phyloP scores from a whole-genome alignment of 1,140 invertebrate genomes.

The Asobara japonica region DNA sequence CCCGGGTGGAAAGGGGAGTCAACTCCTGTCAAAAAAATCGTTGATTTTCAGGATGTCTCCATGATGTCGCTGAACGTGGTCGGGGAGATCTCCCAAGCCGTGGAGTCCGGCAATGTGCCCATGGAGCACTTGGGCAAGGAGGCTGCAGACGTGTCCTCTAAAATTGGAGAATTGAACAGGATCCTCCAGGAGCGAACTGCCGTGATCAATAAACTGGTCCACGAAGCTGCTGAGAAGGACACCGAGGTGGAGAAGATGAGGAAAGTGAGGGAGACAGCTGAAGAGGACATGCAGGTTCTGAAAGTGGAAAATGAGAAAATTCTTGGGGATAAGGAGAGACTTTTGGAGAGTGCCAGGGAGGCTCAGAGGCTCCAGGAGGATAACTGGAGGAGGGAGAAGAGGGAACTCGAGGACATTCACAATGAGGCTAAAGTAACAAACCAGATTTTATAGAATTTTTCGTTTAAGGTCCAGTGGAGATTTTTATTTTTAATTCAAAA shows the following conservation, averaged over 20 bases:
- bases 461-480: too few species aligned
- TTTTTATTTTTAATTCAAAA: too few species aligned
- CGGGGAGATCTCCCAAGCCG: neutral
- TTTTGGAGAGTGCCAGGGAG: constrained; percentile 42
- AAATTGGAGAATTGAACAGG: constrained; percentile 49
- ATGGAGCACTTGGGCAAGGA: neutral
- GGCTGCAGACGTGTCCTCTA: neutral
- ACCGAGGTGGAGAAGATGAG: constrained; percentile 41
- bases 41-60: neutral
- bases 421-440: too few species aligned
- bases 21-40: neutral
- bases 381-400: constrained; percentile 40
- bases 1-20: neutral
- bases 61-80: neutral
- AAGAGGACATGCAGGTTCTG: constrained; percentile 38
- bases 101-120: neutral
- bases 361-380: constrained; percentile 37
- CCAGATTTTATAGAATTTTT: too few species aligned
- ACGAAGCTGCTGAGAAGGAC: constrained; percentile 41
- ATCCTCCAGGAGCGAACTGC: constrained; percentile 50
- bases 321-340: constrained; percentile 35
- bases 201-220: constrained; percentile 48
- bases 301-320: constrained; percentile 41
- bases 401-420: constrained; percentile 45
- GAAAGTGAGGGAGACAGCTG: constrained; percentile 32